Evolutionary conservation across 2,113 vertebrate genomes (phyloP).

Genomic region (Muntiacus muntjak): DNA sequence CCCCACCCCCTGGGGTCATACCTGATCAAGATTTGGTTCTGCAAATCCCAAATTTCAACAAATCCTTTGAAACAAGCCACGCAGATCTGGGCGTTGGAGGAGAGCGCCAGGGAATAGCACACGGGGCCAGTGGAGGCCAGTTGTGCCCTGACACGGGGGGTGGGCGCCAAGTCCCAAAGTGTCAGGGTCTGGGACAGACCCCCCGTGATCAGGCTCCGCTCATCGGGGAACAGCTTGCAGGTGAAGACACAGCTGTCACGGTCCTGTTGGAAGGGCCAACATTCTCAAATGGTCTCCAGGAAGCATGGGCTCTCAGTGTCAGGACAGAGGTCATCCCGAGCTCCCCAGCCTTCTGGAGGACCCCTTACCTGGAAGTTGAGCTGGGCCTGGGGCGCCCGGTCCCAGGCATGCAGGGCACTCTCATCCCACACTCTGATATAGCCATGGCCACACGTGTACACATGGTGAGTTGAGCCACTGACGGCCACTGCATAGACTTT

Average conservation of each 20-base stretch:
- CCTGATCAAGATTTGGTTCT: conserved; percentile 65
- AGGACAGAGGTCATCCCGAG: accelerated
- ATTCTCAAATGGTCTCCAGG: neutral
- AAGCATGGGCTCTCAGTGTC: neutral
- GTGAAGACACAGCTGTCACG: conserved; percentile 14
- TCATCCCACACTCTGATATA: conserved; percentile 62
- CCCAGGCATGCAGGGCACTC: neutral
- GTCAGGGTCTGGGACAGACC: conserved; percentile 44
- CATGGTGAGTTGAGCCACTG: neutral
- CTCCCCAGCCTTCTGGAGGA: neutral
- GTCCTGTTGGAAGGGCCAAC: neutral
- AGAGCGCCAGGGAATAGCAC: conserved; percentile 54
- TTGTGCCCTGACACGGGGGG: neutral
- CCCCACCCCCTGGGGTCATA: neutral
- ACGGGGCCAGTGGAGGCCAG: conserved; percentile 10
- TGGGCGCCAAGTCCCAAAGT: conserved; percentile 63
- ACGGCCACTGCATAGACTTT: conserved; percentile 48
- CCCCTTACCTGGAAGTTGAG: conserved; percentile 57
- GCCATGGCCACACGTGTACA: conserved; percentile 54
- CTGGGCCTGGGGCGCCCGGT: conserved; percentile 25
- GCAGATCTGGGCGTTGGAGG: conserved; percentile 56
- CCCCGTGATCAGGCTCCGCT: conserved; percentile 51
- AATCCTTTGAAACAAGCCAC: conserved; percentile 64
- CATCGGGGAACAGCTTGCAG: conserved; percentile 52
- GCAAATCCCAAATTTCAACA: conserved; percentile 67